Conservation (phyloP, 2,113 vertebrate species). For the Trochalopteron elliotii region DNA sequence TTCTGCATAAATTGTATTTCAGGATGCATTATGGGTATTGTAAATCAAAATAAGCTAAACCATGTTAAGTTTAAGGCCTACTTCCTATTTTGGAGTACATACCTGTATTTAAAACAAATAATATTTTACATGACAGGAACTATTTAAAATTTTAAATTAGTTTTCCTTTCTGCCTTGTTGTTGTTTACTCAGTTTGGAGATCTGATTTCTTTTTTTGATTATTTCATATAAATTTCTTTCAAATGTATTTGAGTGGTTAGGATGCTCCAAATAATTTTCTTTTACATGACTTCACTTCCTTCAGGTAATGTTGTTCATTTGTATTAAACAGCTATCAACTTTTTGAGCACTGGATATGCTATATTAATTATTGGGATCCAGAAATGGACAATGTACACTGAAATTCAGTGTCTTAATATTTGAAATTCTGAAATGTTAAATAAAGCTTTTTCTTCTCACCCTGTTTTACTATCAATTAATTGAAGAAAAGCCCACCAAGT, state of each 20-base stretch:
- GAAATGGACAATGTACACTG: not conserved
- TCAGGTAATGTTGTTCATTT: not conserved
- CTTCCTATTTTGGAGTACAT: not conserved
- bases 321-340: not conserved
- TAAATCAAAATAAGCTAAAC: not conserved
- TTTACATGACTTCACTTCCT: not conserved
- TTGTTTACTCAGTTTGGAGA: not conserved
- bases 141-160: not conserved
- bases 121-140: not conserved
- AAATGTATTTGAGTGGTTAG: conserved; percentile 51
- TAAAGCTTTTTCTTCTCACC: not conserved
- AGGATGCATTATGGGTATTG: not conserved
- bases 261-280: conserved; percentile 62
- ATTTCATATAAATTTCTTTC: conserved; percentile 35
- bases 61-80: not conserved
- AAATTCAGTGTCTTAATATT: not conserved
- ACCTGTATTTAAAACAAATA: not conserved
- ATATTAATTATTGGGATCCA: not conserved
- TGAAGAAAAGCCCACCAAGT: not conserved
- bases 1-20: conserved; percentile 25
- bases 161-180: not conserved
- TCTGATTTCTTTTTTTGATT: conserved; percentile 1
- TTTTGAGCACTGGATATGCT: not conserved
- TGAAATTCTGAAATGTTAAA: conserved; percentile 5
- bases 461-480: not conserved